Conservation (phyloP, 1,140 invertebrate genomes). For the Drosophila navojoa region DNA sequence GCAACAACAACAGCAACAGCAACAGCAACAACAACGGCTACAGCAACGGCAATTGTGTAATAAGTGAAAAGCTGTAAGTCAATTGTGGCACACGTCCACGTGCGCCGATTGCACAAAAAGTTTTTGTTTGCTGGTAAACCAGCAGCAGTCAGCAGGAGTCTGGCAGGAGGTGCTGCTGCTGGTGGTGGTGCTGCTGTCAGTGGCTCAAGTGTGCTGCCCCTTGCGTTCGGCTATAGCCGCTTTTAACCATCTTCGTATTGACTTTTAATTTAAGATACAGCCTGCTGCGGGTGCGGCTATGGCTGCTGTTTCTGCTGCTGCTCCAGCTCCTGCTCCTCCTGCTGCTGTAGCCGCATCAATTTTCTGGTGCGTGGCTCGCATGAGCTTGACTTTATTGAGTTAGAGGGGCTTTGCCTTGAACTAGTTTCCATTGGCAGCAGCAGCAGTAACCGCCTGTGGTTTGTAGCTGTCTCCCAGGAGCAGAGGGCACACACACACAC, state of each 20-base stretch:
- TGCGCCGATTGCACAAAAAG: constrained; percentile 42
- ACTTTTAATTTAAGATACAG: constrained; percentile 58
- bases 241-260: constrained; percentile 46
- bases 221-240: constrained; percentile 4
- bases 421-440: constrained; percentile 43
- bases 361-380: constrained; percentile 38
- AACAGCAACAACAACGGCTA: constrained; percentile 5
- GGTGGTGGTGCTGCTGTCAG: neutral
- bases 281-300: neutral
- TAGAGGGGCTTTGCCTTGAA: constrained; percentile 58
- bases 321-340: neutral
- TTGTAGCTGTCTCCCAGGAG: constrained; percentile 34
- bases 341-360: constrained; percentile 31
- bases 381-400: constrained; percentile 56
- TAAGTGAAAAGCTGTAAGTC: constrained; percentile 66
- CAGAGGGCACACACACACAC: neutral
- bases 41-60: constrained; percentile 29
- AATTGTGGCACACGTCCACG: constrained; percentile 56
- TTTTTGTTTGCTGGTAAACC: constrained; percentile 37
- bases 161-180: no score
- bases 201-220: constrained; percentile 19
- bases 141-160: neutral
- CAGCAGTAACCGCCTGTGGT: constrained; percentile 8
- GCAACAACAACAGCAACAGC: constrained; percentile 15
- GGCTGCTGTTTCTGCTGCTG: neutral